Percentiles rank a stretch among this genome's conserved stretches.
These are phyloP conservation scores for Blennius ocellaris DNA, from an alignment of 2,113 vertebrate genomes.

Conservation along the genomic window DNA sequence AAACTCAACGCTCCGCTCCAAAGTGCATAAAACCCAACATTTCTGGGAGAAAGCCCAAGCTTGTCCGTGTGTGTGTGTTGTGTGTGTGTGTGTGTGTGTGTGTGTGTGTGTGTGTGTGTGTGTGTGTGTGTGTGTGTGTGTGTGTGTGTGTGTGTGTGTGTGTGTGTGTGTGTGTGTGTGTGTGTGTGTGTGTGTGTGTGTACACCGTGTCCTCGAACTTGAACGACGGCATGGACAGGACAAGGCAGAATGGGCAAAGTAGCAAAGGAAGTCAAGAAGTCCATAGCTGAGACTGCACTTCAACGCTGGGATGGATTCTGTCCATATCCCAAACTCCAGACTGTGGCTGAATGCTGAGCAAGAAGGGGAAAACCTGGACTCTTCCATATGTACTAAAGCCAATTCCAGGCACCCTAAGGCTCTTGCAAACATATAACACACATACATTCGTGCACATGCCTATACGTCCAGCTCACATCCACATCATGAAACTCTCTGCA, in stretches of 20 bases:
- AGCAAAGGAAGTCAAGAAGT: constrained; percentile 1
- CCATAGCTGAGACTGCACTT: constrained; percentile 24
- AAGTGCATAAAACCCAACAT: constrained; percentile 61
- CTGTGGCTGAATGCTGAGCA: constrained; percentile 13
- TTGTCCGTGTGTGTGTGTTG: too few relatives aligned
- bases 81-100: constrained; percentile 1
- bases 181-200: constrained; percentile 42
- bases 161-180: too few relatives aligned
- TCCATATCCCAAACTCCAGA: background rate
- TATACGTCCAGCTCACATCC: background rate
- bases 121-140: too few relatives aligned
- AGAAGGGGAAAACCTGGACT: constrained; percentile 19
- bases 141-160: too few relatives aligned
- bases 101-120: background rate
- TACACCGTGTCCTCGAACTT: constrained; percentile 46
- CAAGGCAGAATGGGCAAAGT: constrained; percentile 5
- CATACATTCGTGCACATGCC: constrained; percentile 9
- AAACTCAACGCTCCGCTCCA: constrained; percentile 49
- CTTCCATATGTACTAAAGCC: constrained; percentile 10
- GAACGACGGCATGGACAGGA: constrained; percentile 12
- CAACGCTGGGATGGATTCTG: constrained; percentile 13
- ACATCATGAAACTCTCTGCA: constrained; percentile 7
- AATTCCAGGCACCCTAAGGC: constrained; percentile 25
- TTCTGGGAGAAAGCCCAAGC: constrained; percentile 67
- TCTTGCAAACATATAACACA: constrained; percentile 5